Percentiles rank a stretch among this genome's conserved stretches.
phyloP scores from a whole-genome alignment of 2,797 vertebrate genomes.

The Gambusia yucatana region DNA sequence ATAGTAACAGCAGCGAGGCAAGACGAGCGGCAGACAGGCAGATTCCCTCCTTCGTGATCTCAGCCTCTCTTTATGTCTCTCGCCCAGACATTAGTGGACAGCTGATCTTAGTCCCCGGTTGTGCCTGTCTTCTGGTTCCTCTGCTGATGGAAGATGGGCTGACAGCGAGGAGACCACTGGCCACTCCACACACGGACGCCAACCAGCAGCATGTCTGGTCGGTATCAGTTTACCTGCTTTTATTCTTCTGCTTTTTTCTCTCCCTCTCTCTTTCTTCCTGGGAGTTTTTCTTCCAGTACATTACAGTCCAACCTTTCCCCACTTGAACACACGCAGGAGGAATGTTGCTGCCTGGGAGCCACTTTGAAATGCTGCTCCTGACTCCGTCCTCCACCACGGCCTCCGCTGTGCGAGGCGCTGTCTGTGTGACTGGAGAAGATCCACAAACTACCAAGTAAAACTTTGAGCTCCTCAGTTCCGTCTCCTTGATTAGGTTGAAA shows the following conservation, averaged over 20 bases:
- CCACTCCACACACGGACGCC: not conserved
- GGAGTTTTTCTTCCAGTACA: conserved; percentile 11
- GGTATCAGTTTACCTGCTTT: conserved; percentile 1
- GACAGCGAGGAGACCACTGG: conserved; percentile 24
- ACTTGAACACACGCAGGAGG: conserved; percentile 3
- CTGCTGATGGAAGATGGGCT: conserved; percentile 29
- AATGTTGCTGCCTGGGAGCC: conserved; percentile 3
- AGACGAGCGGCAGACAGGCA: conserved; percentile 56
- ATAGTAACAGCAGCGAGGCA: conserved; percentile 81
- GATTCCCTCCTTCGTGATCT: conserved; percentile 35
- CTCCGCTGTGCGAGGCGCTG: not conserved
- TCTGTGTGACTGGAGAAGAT: not conserved
- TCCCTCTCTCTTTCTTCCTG: not conserved
- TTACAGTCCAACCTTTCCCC: conserved; percentile 14
- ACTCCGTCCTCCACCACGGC: not conserved
- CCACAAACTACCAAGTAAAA: not conserved
- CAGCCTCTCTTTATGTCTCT: conserved; percentile 38
- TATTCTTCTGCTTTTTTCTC: not conserved
- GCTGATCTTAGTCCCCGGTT: conserved; percentile 43
- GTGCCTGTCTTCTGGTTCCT: conserved; percentile 26
- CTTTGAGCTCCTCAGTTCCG: not conserved
- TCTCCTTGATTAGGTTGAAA: no score
- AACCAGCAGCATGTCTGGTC: not conserved
- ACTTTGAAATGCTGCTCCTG: not conserved
- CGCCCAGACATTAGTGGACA: conserved; percentile 47